A percentile compares a stretch with the other conserved stretches of the same genome.
These are phyloP conservation scores for Latrodectus hesperus DNA, from an alignment of 2,888 invertebrate species.

Conservation along the genomic window DNA sequence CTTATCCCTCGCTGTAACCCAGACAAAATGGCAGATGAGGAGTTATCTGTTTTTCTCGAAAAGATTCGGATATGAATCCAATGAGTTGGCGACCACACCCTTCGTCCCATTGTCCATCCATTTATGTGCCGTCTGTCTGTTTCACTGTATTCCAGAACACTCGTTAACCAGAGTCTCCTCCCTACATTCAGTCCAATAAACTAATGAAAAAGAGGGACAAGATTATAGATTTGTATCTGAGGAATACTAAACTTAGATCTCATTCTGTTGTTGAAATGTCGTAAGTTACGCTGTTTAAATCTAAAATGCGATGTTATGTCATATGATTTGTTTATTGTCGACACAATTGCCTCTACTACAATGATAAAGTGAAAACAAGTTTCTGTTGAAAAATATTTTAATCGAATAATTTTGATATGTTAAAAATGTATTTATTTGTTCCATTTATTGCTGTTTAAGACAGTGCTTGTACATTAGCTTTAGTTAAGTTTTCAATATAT, in stretches of 20 bases:
- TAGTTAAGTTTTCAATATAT: too few relatives aligned
- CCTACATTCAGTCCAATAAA: slow-evolving; percentile 59
- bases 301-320: too few relatives aligned
- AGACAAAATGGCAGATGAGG: slow-evolving; percentile 52
- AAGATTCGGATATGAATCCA: slow-evolving; percentile 52
- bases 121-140: slow-evolving; percentile 58
- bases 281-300: too few relatives aligned
- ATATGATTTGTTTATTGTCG: too few relatives aligned
- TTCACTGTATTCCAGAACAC: background rate
- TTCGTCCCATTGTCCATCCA: slow-evolving; percentile 52
- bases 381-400: too few relatives aligned
- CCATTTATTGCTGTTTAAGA: too few relatives aligned
- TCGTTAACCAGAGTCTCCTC: slow-evolving; percentile 52
- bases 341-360: too few relatives aligned
- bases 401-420: too few relatives aligned
- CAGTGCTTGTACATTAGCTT: too few relatives aligned
- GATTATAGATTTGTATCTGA: background rate
- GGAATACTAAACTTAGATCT: background rate
- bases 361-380: too few relatives aligned
- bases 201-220: slow-evolving; percentile 63
- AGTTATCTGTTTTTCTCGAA: slow-evolving; percentile 65
- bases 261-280: background rate
- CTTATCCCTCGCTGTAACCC: slow-evolving; percentile 11
- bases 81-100: slow-evolving; percentile 57
- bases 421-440: too few relatives aligned